Evolutionary conservation across 2,888 invertebrate genomes (phyloP).

Genomic region (Cephus rjabovi): DNA sequence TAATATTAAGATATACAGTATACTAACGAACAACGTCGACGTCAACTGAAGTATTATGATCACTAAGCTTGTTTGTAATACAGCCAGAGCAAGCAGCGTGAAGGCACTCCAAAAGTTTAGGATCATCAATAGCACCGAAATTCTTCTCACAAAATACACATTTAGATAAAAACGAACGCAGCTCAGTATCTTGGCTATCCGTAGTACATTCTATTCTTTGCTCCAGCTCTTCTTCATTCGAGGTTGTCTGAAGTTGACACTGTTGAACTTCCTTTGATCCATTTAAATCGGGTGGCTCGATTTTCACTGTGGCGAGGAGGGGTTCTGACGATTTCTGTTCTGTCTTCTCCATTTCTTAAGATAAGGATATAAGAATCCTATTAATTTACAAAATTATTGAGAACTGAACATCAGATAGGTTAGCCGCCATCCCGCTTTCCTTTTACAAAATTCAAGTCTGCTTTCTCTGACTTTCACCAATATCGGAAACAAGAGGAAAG

Average conservation of each 20-base stretch:
- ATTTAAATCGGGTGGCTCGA: slow-evolving; percentile 53
- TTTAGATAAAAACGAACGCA: slow-evolving; percentile 56
- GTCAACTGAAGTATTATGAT: slow-evolving; percentile 64
- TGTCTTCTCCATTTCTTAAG: slow-evolving; percentile 22
- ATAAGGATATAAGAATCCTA: not conserved
- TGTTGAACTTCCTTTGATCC: slow-evolving; percentile 9
- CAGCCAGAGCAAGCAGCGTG: slow-evolving; percentile 87
- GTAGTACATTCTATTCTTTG: slow-evolving; percentile 57
- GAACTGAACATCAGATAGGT: not conserved
- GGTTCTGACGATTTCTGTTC: not conserved
- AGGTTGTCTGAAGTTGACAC: slow-evolving; percentile 21
- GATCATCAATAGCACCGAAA: slow-evolving; percentile 72
- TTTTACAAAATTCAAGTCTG: not conserved
- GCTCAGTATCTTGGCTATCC: slow-evolving; percentile 54
- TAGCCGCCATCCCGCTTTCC: not conserved
- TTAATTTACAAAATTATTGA: not conserved
- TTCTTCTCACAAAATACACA: slow-evolving; percentile 66
- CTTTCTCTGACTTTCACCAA: not conserved
- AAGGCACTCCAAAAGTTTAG: slow-evolving; percentile 88
- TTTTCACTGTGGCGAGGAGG: slow-evolving; percentile 45
- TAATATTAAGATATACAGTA: not conserved
- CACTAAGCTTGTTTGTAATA: slow-evolving; percentile 75
- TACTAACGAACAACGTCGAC: slow-evolving; percentile 62
- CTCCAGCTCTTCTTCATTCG: slow-evolving; percentile 51
- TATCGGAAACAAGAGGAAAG: not conserved